Percentiles rank a stretch among this genome's conserved stretches.
Conservation (phyloP, 2,797 vertebrate species). For the Ctenochaetus hawaiiensis region DNA sequence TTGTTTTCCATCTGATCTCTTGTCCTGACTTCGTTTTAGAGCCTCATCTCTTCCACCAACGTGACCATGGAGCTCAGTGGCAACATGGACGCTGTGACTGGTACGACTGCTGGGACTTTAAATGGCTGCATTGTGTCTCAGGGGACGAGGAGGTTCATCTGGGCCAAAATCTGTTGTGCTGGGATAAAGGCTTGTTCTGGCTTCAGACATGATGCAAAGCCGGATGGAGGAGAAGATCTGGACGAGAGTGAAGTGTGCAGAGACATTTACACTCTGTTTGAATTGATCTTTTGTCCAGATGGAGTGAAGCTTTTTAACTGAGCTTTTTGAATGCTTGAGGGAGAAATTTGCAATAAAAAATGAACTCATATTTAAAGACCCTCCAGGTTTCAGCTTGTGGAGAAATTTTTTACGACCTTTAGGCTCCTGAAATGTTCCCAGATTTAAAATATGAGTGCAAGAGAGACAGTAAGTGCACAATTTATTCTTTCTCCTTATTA, state of each 20-base stretch:
- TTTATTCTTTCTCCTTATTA: neutral
- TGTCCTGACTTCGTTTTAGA: neutral
- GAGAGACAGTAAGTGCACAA: neutral
- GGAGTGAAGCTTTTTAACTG: no score
- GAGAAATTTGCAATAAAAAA: no score
- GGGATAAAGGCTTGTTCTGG: slow-evolving; percentile 16
- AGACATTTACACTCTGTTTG: neutral
- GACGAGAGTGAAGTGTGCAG: neutral
- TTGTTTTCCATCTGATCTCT: slow-evolving; percentile 1
- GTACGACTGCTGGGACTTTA: slow-evolving; percentile 52
- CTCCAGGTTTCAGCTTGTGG: neutral
- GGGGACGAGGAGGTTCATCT: slow-evolving; percentile 19
- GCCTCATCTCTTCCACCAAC: slow-evolving; percentile 21
- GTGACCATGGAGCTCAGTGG: slow-evolving; percentile 26
- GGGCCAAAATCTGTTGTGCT: slow-evolving; percentile 1
- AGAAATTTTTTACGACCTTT: neutral
- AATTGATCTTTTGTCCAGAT: neutral
- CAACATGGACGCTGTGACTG: slow-evolving; percentile 58
- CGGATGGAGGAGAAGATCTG: neutral
- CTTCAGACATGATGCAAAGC: neutral
- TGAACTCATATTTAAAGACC: neutral
- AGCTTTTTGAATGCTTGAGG: no score
- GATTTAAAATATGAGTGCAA: neutral
- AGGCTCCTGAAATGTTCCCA: neutral
- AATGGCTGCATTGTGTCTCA: slow-evolving; percentile 69